phyloP scores from a whole-genome alignment of 2,888 invertebrate genomes.

The Hermodice carunculata region DNA sequence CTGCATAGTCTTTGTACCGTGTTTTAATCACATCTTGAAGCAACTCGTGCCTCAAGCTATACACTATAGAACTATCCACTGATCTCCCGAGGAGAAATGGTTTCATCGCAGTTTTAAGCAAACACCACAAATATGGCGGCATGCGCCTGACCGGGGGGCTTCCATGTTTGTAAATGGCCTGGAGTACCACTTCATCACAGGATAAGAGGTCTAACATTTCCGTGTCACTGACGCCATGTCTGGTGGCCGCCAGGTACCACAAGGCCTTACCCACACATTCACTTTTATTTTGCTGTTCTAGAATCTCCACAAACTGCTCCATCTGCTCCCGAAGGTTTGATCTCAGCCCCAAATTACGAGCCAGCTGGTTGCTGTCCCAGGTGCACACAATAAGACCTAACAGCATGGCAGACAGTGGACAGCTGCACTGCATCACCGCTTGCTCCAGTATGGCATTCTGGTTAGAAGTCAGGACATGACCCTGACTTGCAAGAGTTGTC shows the following conservation, averaged over 20 bases:
- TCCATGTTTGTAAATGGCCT: background rate
- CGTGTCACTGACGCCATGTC: slow-evolving; percentile 24
- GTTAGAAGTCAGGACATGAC: background rate
- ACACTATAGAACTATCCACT: background rate
- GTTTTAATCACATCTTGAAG: slow-evolving; percentile 2
- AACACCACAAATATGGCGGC: slow-evolving; percentile 13
- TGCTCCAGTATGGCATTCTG: background rate
- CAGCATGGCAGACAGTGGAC: background rate
- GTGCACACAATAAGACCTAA: background rate
- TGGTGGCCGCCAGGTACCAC: slow-evolving; percentile 1
- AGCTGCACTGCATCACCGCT: background rate
- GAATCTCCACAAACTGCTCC: background rate
- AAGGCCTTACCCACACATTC: slow-evolving; percentile 4
- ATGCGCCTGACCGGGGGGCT: background rate
- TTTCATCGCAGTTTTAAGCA: background rate
- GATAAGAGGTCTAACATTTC: slow-evolving; percentile 31
- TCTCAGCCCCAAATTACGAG: background rate
- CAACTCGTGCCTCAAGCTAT: background rate
- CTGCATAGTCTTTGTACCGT: background rate
- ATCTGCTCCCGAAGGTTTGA: background rate
- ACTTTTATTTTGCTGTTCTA: background rate
- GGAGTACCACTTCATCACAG: slow-evolving; percentile 13
- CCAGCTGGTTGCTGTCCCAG: background rate
- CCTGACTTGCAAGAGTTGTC: background rate
- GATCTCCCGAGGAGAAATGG: background rate